phyloP scores from a whole-genome alignment of 2,888 invertebrate genomes.

The Andrena flavipes region DNA sequence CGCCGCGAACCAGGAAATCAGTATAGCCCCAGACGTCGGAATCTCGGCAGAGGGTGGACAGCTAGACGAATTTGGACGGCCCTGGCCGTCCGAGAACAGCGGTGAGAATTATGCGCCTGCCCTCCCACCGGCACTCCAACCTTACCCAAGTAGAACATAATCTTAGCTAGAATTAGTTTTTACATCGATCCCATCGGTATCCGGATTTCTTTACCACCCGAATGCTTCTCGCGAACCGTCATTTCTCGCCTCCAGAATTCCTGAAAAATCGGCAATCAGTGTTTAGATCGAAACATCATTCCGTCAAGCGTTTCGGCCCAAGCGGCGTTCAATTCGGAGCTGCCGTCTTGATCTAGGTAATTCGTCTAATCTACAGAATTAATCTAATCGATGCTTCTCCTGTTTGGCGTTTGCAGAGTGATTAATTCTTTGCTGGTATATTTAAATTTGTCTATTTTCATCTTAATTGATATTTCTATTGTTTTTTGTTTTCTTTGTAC shows the following conservation, averaged over 20 bases:
- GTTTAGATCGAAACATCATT: neutral
- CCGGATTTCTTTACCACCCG: constrained; percentile 5
- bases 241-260: neutral
- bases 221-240: neutral
- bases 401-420: too few relatives aligned
- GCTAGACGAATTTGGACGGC: constrained; percentile 60
- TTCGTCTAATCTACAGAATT: neutral
- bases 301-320: neutral
- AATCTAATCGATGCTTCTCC: too few relatives aligned
- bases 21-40: constrained; percentile 44
- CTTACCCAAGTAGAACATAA: constrained; percentile 56
- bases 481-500: neutral
- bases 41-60: constrained; percentile 58
- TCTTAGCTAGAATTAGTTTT: constrained; percentile 59
- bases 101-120: constrained; percentile 52
- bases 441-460: too few relatives aligned
- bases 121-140: constrained; percentile 54
- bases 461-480: too few relatives aligned
- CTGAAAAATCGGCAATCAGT: neutral
- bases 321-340: neutral
- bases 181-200: constrained; percentile 33
- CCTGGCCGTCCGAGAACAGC: constrained; percentile 62
- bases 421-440: too few relatives aligned
- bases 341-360: neutral
- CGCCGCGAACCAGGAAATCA: constrained; percentile 61